Evolutionary conservation across 2,888 invertebrate genomes (phyloP).

Genomic region (Orthosia gothica): DNA sequence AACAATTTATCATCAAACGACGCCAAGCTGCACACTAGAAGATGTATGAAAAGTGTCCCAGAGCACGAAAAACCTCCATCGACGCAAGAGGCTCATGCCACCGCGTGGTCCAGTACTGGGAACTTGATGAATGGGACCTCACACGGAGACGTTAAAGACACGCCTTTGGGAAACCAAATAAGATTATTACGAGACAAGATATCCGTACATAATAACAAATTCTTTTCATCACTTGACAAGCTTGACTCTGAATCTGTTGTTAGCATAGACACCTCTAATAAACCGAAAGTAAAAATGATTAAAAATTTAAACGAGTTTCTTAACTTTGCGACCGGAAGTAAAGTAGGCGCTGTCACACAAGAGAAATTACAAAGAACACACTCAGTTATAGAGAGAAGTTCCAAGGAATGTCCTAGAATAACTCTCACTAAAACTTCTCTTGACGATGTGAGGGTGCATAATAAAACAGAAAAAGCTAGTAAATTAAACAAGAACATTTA

Average conservation of each 20-base stretch:
- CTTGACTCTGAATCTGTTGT: slow-evolving; percentile 82
- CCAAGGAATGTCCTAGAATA: slow-evolving; percentile 83
- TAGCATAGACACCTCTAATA: slow-evolving; percentile 81
- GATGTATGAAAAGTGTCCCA: slow-evolving; percentile 85
- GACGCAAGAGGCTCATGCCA: slow-evolving; percentile 67
- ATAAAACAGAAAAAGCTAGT: slow-evolving; percentile 76
- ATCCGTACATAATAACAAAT: slow-evolving; percentile 88
- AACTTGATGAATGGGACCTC: slow-evolving; percentile 84
- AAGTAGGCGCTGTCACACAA: slow-evolving; percentile 76
- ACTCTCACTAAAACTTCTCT: slow-evolving; percentile 83
- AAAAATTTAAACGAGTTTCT: slow-evolving; percentile 97
- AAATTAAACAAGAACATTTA: slow-evolving; percentile 78
- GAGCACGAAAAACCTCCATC: slow-evolving; percentile 80
- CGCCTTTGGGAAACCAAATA: slow-evolving; percentile 86
- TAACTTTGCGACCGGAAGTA: slow-evolving; percentile 94
- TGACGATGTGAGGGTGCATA: slow-evolving; percentile 80
- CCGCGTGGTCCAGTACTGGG: slow-evolving; percentile 81
- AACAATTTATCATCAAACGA: slow-evolving; percentile 74
- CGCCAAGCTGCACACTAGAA: slow-evolving; percentile 73
- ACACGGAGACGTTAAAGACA: slow-evolving; percentile 77
- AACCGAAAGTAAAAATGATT: slow-evolving; percentile 91
- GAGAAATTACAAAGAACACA: slow-evolving; percentile 84
- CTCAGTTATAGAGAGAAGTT: slow-evolving; percentile 81
- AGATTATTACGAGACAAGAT: slow-evolving; percentile 85
- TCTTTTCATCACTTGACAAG: slow-evolving; percentile 92